These are phyloP conservation scores for Iguana delicatissima DNA, from an alignment of 2,797 vertebrate genomes.

Conservation along the genomic window DNA sequence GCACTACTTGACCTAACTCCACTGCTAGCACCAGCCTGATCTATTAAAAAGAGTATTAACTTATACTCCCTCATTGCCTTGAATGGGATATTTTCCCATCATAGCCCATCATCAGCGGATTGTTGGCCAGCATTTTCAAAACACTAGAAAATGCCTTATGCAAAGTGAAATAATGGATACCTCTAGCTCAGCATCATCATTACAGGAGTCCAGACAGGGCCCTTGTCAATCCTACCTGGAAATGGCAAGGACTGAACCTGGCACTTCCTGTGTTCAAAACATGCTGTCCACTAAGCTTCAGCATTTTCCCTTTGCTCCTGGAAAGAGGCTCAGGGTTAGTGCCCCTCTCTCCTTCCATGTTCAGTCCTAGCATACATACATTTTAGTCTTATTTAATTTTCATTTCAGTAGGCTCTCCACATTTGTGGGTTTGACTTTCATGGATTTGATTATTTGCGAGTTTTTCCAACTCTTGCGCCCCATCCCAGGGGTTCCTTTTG, in stretches of 20 bases:
- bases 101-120: background rate
- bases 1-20: accelerated
- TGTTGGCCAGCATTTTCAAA: background rate
- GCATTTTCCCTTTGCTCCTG: background rate
- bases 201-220: background rate
- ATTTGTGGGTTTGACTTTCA: no score
- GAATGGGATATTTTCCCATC: background rate
- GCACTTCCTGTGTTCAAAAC: background rate
- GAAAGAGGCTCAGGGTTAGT: background rate
- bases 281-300: background rate
- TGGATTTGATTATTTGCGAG: no score
- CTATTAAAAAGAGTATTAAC: accelerated
- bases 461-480: no score
- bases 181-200: background rate
- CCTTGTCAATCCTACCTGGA: background rate
- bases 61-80: accelerated
- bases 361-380: background rate
- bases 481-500: no score
- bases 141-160: background rate
- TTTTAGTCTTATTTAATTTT: background rate
- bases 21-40: background rate
- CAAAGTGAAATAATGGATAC: background rate
- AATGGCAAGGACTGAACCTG: background rate
- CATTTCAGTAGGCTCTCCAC: no score
- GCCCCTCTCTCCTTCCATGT: background rate